Percentiles rank a stretch among this genome's conserved stretches.
Evolutionary conservation across 1,140 invertebrate genomes (phyloP).

Genomic region (Drosophila azteca): DNA sequence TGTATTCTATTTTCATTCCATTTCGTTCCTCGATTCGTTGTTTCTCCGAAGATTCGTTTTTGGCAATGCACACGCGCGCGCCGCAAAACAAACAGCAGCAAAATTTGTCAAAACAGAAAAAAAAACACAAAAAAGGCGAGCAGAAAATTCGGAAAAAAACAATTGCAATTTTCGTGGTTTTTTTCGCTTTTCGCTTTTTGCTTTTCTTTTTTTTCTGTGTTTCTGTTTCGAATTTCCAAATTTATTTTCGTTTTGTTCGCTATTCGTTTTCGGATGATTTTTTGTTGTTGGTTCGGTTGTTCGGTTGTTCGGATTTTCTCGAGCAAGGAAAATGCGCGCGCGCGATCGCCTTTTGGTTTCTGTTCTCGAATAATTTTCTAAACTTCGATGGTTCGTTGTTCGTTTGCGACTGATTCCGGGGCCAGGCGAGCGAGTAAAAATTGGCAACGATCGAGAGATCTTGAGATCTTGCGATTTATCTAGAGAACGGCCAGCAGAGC

Average conservation of each 20-base stretch:
- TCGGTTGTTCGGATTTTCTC: conserved; percentile 10
- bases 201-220: conserved; percentile 8
- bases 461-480: conserved; percentile 38
- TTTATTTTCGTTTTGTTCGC: conserved; percentile 64
- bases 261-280: conserved; percentile 42
- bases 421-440: conserved; percentile 48
- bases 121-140: conserved; percentile 42
- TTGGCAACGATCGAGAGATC: conserved; percentile 70
- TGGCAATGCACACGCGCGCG: conserved; percentile 65
- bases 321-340: conserved; percentile 58
- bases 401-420: conserved; percentile 79
- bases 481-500: background rate
- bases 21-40: conserved; percentile 48
- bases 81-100: conserved; percentile 33
- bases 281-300: too few species aligned
- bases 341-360: conserved; percentile 50
- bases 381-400: conserved; percentile 83
- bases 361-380: conserved; percentile 61
- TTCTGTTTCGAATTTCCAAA: conserved; percentile 55
- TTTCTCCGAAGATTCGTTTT: conserved; percentile 61
- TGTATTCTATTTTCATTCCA: conserved; percentile 27
- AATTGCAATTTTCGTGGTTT: conserved; percentile 31
- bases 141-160: conserved; percentile 32
- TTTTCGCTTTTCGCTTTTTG: background rate
- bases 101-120: conserved; percentile 32